Conservation (phyloP, 2,797 vertebrate species). For the Rallus crepitans region DNA sequence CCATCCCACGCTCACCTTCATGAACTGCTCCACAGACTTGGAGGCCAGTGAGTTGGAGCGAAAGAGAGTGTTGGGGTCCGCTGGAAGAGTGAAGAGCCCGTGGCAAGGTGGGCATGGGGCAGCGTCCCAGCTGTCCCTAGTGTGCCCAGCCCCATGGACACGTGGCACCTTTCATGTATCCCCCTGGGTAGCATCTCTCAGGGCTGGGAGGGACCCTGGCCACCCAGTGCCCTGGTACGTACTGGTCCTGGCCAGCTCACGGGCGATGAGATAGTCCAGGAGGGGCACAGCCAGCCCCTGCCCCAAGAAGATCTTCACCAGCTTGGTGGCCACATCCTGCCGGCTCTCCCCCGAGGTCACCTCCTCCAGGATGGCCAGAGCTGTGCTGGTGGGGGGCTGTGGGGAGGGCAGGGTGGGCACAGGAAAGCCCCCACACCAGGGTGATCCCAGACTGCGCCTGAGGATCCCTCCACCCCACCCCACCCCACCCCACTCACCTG, state of each 20-base stretch:
- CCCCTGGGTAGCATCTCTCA: not conserved
- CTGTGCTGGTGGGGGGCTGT: constrained; percentile 82
- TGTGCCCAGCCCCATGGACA: not conserved
- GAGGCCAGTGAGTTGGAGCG: constrained; percentile 93
- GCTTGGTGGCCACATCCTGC: constrained; percentile 90
- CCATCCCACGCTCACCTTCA: constrained; percentile 85
- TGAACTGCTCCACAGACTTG: constrained; percentile 94
- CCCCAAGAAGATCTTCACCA: constrained; percentile 92
- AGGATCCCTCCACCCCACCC: not conserved
- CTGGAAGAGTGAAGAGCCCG: constrained; percentile 68
- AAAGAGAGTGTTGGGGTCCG: constrained; percentile 93
- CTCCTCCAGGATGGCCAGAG: constrained; percentile 90
- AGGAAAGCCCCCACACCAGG: rapidly evolving
- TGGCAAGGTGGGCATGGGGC: rapidly evolving
- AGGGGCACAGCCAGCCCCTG: constrained; percentile 89
- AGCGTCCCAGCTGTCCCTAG: rapidly evolving
- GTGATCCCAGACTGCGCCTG: rapidly evolving
- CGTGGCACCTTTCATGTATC: not conserved
- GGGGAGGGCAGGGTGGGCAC: not conserved
- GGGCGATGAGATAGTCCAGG: constrained; percentile 89
- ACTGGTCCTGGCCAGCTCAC: constrained; percentile 90
- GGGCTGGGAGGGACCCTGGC: too few relatives aligned
- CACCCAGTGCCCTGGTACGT: constrained; percentile 58
- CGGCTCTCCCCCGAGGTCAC: constrained; percentile 88
- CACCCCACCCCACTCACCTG: constrained; percentile 77